Evolutionary conservation across 2,888 invertebrate species (phyloP), one percentile per base, ranked within the genome.

Genomic region (Acanthococcus lagerstroemiae): DNA sequence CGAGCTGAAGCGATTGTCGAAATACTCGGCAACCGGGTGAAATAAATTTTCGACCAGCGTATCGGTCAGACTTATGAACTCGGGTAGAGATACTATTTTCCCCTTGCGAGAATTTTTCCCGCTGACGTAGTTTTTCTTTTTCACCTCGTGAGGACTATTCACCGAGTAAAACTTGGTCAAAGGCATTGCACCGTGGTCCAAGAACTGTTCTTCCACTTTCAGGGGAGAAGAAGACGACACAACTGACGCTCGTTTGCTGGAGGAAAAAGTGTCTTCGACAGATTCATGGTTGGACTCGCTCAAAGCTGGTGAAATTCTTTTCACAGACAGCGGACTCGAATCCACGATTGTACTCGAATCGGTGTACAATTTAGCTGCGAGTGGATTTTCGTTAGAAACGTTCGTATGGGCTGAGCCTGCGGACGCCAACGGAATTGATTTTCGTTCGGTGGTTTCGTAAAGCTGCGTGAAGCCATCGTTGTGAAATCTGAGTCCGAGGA

Each of bases 41-140:
- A 61, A 61, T 4, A 61, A 19, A 17, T 61, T 46, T 19, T 50
- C 21, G 30, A 61, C 4, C 6, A 26, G 48, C 22, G 37, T 27
- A 17, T 52, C 52, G 1, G 52, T 26, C n/a, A 52, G n/a, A 37
- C 24, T 52, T 61, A 52, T 30, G 37, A 61, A 61, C 37, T 61
- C 54, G 15, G 15, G 12, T 5, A 52, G 15, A 9, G 52, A 45
- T 5, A 45, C 19, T 5, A 45, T 15, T 17, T 45, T n/a, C 4
- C 15, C 17, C 15, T 45, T 19, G 46, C 4, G 46, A 15, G 6
- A 17, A 15, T n/a, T n/a, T n/a, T n/a, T n/a, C n/a, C n/a, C n/a
- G n/a, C n/a, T n/a, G n/a, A n/a, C n/a, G n/a, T n/a, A 12, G 12
- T 6, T 37, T 37, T 7, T 15, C 17, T 15, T 57, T 44, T 37